Conservation (phyloP, 2,113 vertebrate genomes). For the Haemorhous mexicanus region DNA sequence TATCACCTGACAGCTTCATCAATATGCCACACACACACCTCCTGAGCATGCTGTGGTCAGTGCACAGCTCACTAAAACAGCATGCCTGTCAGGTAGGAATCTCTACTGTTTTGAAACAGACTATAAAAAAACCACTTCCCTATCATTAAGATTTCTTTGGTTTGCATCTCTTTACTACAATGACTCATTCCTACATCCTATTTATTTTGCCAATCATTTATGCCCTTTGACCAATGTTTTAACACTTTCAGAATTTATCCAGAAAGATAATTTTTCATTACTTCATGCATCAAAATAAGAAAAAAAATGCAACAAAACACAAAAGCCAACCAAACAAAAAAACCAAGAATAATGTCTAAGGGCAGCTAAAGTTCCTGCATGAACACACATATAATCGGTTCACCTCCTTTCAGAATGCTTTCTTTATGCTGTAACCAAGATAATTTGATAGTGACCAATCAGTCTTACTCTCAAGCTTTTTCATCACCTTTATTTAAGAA, state of each 20-base stretch:
- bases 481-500: not conserved
- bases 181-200: not conserved
- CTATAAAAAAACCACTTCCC: not conserved
- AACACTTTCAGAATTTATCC: not conserved
- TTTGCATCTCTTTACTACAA: not conserved
- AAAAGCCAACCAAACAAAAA: not conserved
- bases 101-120: not conserved
- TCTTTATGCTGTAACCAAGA: not conserved
- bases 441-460: not conserved
- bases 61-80: not conserved
- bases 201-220: not conserved
- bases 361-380: not conserved
- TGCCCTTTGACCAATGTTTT: not conserved
- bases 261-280: not conserved
- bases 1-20: not conserved
- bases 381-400: not conserved
- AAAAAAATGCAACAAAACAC: not conserved
- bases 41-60: not conserved
- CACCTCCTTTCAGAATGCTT: not conserved
- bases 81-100: not conserved
- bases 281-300: not conserved
- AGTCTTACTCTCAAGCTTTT: not conserved
- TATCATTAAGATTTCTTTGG: not conserved
- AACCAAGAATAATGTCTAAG: not conserved
- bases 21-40: not conserved